Evolutionary conservation across 1,140 invertebrate genomes (phyloP).

Genomic region (Tribolium castaneum): DNA sequence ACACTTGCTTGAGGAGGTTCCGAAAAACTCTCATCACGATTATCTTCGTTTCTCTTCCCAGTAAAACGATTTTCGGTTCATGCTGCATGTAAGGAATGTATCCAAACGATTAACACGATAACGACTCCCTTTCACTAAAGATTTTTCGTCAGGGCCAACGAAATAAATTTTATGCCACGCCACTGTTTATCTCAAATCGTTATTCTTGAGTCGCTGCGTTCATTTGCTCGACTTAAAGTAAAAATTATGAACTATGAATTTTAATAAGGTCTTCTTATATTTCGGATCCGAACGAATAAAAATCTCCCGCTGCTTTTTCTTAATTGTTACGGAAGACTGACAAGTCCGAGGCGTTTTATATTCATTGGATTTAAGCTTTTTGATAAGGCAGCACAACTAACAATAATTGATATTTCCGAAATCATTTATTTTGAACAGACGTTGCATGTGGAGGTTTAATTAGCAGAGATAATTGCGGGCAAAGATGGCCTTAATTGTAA

Average conservation of each 20-base stretch:
- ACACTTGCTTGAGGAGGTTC: too few species aligned
- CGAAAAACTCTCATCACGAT: not conserved
- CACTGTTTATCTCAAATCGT: not conserved
- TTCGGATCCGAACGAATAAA: not conserved
- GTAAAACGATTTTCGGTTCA: not conserved
- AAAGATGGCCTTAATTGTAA: not conserved
- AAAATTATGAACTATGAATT: not conserved
- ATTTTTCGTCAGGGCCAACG: not conserved
- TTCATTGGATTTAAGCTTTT: not conserved
- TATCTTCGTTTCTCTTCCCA: not conserved
- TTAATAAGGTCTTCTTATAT: not conserved
- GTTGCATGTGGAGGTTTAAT: constrained; percentile 14
- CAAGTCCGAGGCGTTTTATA: not conserved
- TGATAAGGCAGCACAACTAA: not conserved
- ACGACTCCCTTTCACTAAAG: not conserved
- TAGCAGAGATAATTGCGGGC: not conserved
- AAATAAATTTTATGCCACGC: not conserved
- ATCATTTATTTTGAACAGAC: not conserved
- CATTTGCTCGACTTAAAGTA: not conserved
- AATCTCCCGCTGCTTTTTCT: not conserved
- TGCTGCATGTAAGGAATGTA: not conserved
- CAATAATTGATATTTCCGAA: not conserved
- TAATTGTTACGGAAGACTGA: not conserved
- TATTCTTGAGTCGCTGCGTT: not conserved
- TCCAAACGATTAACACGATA: not conserved